Conservation (phyloP, 1,140 invertebrate species). For the Olivierus martensii region DNA sequence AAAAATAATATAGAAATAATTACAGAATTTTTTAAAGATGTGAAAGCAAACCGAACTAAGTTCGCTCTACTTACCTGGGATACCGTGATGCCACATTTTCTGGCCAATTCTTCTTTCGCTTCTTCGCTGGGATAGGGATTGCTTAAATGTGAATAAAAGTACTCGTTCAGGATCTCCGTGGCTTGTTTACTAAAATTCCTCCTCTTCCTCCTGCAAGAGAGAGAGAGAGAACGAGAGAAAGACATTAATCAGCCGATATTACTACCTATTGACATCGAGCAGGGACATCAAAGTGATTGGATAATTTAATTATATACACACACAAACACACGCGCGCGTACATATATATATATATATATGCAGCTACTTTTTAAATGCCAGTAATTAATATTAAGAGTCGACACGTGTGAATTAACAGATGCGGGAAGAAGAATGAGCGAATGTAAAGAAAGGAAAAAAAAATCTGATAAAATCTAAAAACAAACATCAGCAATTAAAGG, state of each 20-base stretch:
- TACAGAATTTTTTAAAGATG: background rate
- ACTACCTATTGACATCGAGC: background rate
- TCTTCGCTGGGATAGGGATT: constrained; percentile 99
- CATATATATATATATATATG: no score
- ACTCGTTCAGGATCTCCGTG: constrained; percentile 98
- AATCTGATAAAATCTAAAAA: no score
- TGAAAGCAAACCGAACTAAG: background rate
- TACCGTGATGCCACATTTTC: constrained; percentile 98
- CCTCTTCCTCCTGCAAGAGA: constrained; percentile 73
- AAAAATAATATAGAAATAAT: background rate
- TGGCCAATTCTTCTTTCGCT: constrained; percentile 98
- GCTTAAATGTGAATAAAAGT: constrained; percentile 98
- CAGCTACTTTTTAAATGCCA: no score
- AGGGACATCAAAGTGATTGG: no score
- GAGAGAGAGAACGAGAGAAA: no score
- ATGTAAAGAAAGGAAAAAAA: no score
- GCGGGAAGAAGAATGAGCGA: no score
- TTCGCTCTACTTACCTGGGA: constrained; percentile 52
- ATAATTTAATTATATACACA: no score
- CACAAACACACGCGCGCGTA: no score
- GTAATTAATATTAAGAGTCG: no score
- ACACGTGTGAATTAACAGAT: no score
- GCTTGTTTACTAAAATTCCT: constrained; percentile 99
- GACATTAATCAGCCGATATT: background rate
- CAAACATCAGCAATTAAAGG: no score